phyloP scores from a whole-genome alignment of 2,113 vertebrate species.

The Glaucidium brasilianum region DNA sequence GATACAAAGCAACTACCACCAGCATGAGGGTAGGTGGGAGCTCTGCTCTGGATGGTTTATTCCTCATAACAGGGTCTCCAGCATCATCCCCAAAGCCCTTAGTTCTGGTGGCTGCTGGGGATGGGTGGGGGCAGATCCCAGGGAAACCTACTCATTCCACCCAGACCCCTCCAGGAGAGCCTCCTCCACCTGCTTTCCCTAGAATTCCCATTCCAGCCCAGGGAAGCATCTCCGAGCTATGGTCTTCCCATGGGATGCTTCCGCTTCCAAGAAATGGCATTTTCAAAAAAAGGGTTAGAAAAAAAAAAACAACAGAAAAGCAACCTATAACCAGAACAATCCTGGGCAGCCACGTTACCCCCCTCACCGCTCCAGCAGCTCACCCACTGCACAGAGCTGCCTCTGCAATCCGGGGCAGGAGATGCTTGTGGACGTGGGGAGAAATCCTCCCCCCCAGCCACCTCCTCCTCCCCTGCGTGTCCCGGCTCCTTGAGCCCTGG shows the following conservation, averaged over 20 bases:
- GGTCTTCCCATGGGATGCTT: background rate
- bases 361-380: fast-evolving
- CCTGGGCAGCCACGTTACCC: background rate
- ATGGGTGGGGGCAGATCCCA: background rate
- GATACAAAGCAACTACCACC: background rate
- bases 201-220: background rate
- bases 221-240: background rate
- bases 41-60: background rate
- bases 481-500: background rate
- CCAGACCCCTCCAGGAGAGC: fast-evolving
- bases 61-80: background rate
- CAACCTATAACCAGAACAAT: background rate
- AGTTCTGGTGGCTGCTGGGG: background rate
- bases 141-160: background rate
- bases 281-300: background rate
- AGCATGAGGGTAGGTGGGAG: background rate
- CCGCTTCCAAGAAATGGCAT: background rate
- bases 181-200: background rate
- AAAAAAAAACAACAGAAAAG: background rate
- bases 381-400: background rate
- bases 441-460: background rate
- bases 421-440: background rate
- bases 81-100: background rate
- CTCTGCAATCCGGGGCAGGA: background rate
- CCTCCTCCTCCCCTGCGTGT: background rate